Evolutionary conservation across 2,113 vertebrate genomes (phyloP).

Genomic region (Atractosteus spatula): DNA sequence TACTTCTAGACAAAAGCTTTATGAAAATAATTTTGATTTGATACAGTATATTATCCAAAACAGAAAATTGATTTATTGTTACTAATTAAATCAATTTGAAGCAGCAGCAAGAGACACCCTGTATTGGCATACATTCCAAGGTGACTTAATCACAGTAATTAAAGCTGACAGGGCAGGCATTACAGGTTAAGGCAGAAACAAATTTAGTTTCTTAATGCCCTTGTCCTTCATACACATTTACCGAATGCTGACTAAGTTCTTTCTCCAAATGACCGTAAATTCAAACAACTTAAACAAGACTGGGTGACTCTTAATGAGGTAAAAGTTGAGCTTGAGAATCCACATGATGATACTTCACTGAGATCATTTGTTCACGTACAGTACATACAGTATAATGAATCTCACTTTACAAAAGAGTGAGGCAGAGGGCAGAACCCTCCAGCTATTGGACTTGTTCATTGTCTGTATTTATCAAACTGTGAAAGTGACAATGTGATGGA

Average conservation of each 20-base stretch:
- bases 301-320: slow-evolving; percentile 24
- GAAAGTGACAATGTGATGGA: slow-evolving; percentile 40
- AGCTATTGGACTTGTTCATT: too few relatives aligned
- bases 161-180: slow-evolving; percentile 20
- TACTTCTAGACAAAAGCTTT: too few relatives aligned
- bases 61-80: slow-evolving; percentile 3
- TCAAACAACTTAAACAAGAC: slow-evolving; percentile 18
- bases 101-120: slow-evolving; percentile 4
- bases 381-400: too few relatives aligned
- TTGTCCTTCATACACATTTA: slow-evolving; percentile 17
- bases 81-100: slow-evolving; percentile 8
- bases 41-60: too few relatives aligned
- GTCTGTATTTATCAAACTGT: slow-evolving; percentile 5
- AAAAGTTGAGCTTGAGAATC: neutral
- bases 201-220: slow-evolving; percentile 14
- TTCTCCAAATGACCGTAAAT: slow-evolving; percentile 11
- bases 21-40: too few relatives aligned
- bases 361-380: too few relatives aligned
- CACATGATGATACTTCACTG: too few relatives aligned
- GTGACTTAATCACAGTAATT: slow-evolving; percentile 21
- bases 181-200: slow-evolving; percentile 19
- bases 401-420: too few relatives aligned
- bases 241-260: slow-evolving; percentile 18
- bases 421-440: too few relatives aligned
- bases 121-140: slow-evolving; percentile 6